Conservation (phyloP, 2,113 vertebrate genomes). For the Cephalophus harveyi region DNA sequence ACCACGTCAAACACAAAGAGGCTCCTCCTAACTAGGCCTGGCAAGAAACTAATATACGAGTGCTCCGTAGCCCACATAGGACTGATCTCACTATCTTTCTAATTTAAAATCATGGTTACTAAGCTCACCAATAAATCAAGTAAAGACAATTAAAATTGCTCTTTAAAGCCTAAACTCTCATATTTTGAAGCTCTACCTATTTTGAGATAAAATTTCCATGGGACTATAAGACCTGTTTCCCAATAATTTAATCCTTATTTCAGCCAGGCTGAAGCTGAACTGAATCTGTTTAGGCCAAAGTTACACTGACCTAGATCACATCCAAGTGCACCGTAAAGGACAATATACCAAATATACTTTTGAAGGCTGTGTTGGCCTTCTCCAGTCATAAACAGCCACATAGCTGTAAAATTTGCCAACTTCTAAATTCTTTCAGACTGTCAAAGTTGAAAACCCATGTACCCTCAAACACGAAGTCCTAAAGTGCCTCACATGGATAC, state of each 20-base stretch:
- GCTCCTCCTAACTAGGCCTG: background rate
- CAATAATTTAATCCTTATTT: background rate
- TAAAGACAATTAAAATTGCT: background rate
- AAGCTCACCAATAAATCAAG: background rate
- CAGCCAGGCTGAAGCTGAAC: background rate
- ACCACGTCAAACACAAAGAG: background rate
- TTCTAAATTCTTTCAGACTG: background rate
- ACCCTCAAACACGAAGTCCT: background rate
- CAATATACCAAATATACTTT: background rate
- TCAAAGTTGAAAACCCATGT: background rate
- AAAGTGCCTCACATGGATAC: background rate
- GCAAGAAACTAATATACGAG: background rate
- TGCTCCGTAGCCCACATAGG: background rate
- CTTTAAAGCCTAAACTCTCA: background rate
- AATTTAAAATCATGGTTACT: background rate
- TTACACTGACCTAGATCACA: background rate
- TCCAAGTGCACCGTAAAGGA: background rate
- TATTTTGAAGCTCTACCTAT: background rate
- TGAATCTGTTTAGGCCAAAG: background rate
- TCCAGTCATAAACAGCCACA: background rate
- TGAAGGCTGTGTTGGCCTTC: background rate
- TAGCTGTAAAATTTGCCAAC: background rate
- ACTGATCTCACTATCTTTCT: background rate
- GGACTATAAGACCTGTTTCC: background rate
- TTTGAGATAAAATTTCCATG: background rate